A percentile compares a stretch with the other conserved stretches of the same genome.
These are phyloP conservation scores for Xestia c-nigrum DNA, from an alignment of 2,888 invertebrate species.

Conservation along the genomic window DNA sequence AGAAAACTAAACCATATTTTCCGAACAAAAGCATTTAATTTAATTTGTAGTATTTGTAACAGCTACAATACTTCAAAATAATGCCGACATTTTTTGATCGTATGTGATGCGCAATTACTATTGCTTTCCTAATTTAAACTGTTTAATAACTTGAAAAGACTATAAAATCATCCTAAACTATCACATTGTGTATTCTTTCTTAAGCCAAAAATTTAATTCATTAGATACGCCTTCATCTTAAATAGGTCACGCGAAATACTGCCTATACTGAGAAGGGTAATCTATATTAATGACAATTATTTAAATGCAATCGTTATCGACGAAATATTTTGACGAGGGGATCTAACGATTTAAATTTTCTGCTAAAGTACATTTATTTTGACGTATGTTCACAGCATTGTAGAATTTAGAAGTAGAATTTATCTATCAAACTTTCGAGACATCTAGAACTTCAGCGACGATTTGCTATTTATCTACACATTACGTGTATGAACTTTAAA, in stretches of 20 bases:
- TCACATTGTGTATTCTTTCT: neutral
- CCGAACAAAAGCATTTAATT: neutral
- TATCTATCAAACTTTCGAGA: neutral
- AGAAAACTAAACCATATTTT: neutral
- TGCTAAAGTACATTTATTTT: neutral
- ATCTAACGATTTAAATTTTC: neutral
- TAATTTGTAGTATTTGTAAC: neutral
- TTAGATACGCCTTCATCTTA: neutral
- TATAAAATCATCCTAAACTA: neutral
- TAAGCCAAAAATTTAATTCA: neutral
- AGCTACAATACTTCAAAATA: neutral
- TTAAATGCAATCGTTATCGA: neutral
- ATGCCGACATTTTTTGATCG: neutral
- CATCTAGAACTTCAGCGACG: too few relatives aligned
- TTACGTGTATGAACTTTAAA: neutral
- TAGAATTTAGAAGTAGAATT: too few relatives aligned
- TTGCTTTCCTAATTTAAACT: neutral
- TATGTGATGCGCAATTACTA: neutral
- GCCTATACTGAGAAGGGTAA: neutral
- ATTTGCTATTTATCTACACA: constrained; percentile 4
- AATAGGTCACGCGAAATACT: neutral
- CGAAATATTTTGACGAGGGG: neutral
- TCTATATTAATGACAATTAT: neutral
- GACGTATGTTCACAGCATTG: neutral
- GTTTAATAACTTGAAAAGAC: neutral